A percentile compares a stretch with the other conserved stretches of the same genome.
Conservation (phyloP, 23 tunicate species). For the Aplidium turbinatum region DNA sequence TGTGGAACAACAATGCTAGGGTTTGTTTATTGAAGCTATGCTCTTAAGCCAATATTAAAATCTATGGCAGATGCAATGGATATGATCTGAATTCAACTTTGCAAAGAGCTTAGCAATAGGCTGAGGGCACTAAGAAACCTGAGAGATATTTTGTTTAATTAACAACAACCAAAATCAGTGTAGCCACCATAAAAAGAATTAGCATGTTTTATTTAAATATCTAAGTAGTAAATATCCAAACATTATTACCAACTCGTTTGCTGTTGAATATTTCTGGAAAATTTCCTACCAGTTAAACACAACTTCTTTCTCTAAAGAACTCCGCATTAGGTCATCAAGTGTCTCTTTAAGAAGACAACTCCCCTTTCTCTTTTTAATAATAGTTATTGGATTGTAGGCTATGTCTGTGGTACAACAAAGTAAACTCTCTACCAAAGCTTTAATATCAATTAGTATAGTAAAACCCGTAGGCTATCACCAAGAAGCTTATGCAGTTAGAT, state of each 20-base stretch:
- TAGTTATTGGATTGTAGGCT: too few relatives aligned
- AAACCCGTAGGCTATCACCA: neutral
- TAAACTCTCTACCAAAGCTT: too few relatives aligned
- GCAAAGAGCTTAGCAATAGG: neutral
- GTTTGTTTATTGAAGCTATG: too few relatives aligned
- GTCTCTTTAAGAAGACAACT: conserved; percentile 21
- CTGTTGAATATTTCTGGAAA: neutral
- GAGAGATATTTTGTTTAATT: conserved; percentile 14
- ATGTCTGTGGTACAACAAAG: too few relatives aligned
- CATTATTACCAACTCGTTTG: neutral
- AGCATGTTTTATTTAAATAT: conserved; percentile 7
- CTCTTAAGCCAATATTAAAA: neutral
- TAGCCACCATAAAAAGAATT: too few relatives aligned
- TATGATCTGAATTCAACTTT: conserved; percentile 3
- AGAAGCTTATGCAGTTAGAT: neutral
- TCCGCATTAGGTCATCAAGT: conserved; percentile 54
- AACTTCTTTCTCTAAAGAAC: conserved; percentile 2
- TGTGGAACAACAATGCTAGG: too few relatives aligned
- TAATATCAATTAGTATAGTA: too few relatives aligned
- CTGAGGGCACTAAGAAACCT: neutral
- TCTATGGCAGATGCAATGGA: neutral
- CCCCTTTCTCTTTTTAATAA: neutral
- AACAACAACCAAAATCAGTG: neutral
- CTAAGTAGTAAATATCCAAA: too few relatives aligned
- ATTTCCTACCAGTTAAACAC: conserved; percentile 4